Conservation (phyloP, 2,888 invertebrate genomes). For the Papilio protenor region DNA sequence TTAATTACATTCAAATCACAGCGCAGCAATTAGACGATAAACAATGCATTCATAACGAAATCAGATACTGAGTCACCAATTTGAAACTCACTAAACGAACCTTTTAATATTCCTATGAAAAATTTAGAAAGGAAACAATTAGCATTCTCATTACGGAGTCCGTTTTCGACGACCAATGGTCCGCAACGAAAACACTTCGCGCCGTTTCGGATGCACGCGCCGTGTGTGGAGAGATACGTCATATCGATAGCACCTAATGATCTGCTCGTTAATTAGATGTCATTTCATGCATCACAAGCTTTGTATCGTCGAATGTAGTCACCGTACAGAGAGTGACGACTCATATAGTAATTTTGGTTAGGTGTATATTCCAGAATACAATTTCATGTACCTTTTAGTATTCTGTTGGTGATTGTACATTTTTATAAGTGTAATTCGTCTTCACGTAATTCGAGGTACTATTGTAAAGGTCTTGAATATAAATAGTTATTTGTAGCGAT, state of each 20-base stretch:
- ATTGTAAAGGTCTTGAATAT: background rate
- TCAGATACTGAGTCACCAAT: conserved; percentile 33
- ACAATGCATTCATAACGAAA: conserved; percentile 20
- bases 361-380: background rate
- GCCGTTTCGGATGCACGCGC: conserved; percentile 46
- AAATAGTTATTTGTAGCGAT: background rate
- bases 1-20: conserved; percentile 35
- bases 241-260: conserved; percentile 67
- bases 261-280: conserved; percentile 65
- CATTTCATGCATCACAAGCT: conserved; percentile 61
- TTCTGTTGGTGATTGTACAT: background rate
- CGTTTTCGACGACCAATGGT: conserved; percentile 55
- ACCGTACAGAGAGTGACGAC: conserved; percentile 50
- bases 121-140: conserved; percentile 48
- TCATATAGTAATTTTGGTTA: background rate
- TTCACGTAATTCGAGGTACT: background rate
- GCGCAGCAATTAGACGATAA: conserved; percentile 22
- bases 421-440: background rate
- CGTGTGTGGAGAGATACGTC: conserved; percentile 53
- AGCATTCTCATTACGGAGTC: conserved; percentile 51
- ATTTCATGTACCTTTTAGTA: no score
- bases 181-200: conserved; percentile 48
- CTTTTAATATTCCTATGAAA: conserved; percentile 43
- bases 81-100: conserved; percentile 26
- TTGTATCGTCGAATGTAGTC: conserved; percentile 52